These are phyloP conservation scores for Phocides pigmalion DNA, from an alignment of 1,140 invertebrate species.

Conservation along the genomic window DNA sequence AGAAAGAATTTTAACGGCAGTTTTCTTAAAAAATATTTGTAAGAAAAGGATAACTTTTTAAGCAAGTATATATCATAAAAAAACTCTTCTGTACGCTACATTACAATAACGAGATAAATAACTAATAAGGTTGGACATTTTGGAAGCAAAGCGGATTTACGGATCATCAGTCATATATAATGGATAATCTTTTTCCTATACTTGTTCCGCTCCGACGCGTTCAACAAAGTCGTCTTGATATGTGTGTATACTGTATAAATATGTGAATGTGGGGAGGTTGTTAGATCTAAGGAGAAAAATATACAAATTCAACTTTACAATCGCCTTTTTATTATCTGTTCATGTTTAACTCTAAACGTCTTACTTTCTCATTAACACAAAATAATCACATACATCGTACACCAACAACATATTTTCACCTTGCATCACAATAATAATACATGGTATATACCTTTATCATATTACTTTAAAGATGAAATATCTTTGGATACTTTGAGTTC, in stretches of 20 bases:
- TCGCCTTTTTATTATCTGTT: conserved; percentile 77
- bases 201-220: neutral
- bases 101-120: neutral
- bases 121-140: conserved; percentile 8
- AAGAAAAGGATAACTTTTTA: too few species aligned
- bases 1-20: conserved; percentile 1
- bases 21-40: neutral
- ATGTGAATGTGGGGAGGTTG: neutral
- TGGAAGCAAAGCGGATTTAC: neutral
- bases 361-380: conserved; percentile 71
- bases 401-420: conserved; percentile 67
- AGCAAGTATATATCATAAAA: too few species aligned
- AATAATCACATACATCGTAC: conserved; percentile 75
- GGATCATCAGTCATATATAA: conserved; percentile 17
- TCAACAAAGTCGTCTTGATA: neutral
- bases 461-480: conserved; percentile 61
- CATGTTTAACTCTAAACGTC: conserved; percentile 66
- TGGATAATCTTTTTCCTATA: conserved; percentile 10
- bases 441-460: conserved; percentile 52
- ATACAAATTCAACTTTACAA: conserved; percentile 52
- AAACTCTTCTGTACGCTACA: neutral
- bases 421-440: conserved; percentile 68
- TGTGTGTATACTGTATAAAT: neutral
- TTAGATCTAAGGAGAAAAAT: conserved; percentile 5
- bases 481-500: conserved; percentile 72